Percentiles rank a stretch among this genome's conserved stretches.
These are phyloP conservation scores for Carollia perspicillata DNA, from an alignment of 2,113 vertebrate genomes.

Conservation along the genomic window DNA sequence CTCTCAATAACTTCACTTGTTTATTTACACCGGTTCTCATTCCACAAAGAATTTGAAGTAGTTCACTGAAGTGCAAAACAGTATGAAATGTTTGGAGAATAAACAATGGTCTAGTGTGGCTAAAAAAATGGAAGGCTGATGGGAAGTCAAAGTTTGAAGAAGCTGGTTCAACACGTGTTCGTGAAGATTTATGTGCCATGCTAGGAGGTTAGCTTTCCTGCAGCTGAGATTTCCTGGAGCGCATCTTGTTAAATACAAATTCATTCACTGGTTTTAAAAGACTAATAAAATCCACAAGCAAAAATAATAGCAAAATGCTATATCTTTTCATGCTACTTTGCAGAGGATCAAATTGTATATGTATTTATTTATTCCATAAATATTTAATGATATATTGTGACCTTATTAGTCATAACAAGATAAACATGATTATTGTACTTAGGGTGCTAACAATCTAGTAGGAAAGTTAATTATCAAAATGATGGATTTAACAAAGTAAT, in stretches of 20 bases:
- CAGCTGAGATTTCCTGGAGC: neutral
- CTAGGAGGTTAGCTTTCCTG: neutral
- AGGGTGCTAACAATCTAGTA: neutral
- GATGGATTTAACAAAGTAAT: neutral
- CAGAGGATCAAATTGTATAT: neutral
- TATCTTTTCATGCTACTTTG: neutral
- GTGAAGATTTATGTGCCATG: neutral
- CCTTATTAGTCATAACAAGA: neutral
- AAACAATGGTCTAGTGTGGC: neutral
- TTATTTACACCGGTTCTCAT: neutral
- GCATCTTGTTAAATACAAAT: neutral
- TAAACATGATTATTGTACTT: neutral
- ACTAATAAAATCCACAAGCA: neutral
- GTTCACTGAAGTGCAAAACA: neutral
- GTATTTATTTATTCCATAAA: conserved; percentile 36
- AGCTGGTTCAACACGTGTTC: neutral
- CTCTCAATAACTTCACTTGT: neutral
- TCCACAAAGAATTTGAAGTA: neutral
- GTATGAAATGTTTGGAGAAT: neutral
- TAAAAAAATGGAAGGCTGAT: neutral
- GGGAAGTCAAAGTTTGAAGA: neutral
- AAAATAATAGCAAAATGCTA: neutral
- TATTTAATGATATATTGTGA: neutral
- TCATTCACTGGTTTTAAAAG: neutral
- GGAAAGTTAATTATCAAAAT: conserved; percentile 8